Base-by-base conservation (phyloP, 2,797 vertebrate species). In the Iguana delicatissima region DNA sequence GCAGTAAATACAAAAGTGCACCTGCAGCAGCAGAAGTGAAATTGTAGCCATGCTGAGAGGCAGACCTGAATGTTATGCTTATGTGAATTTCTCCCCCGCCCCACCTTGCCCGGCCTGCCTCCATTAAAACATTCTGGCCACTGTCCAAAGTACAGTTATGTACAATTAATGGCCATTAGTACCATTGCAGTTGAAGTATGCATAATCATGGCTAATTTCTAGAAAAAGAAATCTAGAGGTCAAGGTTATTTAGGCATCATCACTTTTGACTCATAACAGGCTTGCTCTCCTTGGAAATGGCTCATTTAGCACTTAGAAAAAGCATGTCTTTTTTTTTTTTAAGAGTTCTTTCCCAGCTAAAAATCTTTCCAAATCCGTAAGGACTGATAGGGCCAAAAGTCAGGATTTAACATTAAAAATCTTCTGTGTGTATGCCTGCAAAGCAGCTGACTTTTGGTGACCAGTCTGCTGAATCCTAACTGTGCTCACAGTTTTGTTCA, bases 1-100 rank as follows among this genome's bases (percentile, higher is more conserved):
- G 89, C 77, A 92, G 79, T 90, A 89, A 79, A 84, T 74, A 76
- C 79, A 91, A 82, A 22, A 24, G 64, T 92, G 84, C 86, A 88
- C 62, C 52, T 93, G 81, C 2, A 29, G 74, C 77, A 84, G 85
- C 38, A 80, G 89, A 84, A 24, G 42, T 24, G 74, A 72, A 76
- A 22, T 29, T 73, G 79, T 80, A 92, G 14, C 38, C 84, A 18
- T 93, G 72, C 67, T 12, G 84, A 94, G 84, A 94, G 83, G 55
- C 72, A 80, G 86, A 24, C 42, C 46, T 76, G n/a, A 77, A 76
- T 57, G 59, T 57, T 92, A 86, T 32, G 82, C 35, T 38, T 88
- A 84, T 74, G 32, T 76, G 46, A 18, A 22, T 67, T 74, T 88
- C 50, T 77, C 38, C 38, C 38, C 22, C 73, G 12, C 20, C 62